These are phyloP conservation scores for Chrysaora quinquecirrha DNA, from an alignment of 30 jellyfish, hydroid and myxozoan genomes.

Conservation along the genomic window DNA sequence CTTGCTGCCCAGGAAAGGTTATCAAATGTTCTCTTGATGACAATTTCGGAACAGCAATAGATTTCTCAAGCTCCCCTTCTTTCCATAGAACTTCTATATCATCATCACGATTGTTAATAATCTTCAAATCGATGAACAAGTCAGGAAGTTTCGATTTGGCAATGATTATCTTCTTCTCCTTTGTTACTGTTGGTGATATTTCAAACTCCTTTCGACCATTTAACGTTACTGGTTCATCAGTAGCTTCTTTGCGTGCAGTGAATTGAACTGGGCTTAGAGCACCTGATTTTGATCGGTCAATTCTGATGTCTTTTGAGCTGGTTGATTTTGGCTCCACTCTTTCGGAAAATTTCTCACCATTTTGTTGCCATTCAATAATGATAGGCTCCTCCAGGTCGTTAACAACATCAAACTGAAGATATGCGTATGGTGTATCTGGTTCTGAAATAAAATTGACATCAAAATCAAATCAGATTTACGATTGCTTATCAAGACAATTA, in stretches of 20 bases:
- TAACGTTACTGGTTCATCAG: slow-evolving; percentile 37
- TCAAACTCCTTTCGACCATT: slow-evolving; percentile 24
- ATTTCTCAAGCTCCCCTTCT: slow-evolving; percentile 33
- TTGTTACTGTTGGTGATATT: slow-evolving; percentile 24
- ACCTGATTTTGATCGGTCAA: slow-evolving; percentile 24
- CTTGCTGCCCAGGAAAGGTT: slow-evolving; percentile 3
- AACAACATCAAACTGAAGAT: background rate
- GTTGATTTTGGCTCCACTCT: background rate
- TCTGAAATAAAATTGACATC: too few species aligned
- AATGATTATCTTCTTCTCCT: background rate
- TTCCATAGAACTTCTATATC: slow-evolving; percentile 53
- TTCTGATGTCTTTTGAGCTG: slow-evolving; percentile 9
- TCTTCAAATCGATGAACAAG: background rate
- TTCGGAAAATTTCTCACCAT: slow-evolving; percentile 21
- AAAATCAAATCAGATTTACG: too few species aligned
- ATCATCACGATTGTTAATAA: slow-evolving; percentile 26
- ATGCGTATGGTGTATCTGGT: slow-evolving; percentile 32
- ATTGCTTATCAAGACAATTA: too few species aligned
- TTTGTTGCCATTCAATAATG: slow-evolving; percentile 42
- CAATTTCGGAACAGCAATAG: slow-evolving; percentile 5
- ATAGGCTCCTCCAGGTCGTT: slow-evolving; percentile 26
- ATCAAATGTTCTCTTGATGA: slow-evolving; percentile 3
- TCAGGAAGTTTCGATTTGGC: slow-evolving; percentile 20
- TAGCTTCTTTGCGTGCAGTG: slow-evolving; percentile 17
- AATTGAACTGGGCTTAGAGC: slow-evolving; percentile 54